Base-by-base conservation (phyloP, 2,113 vertebrate species). In the Melanotaenia duboulayi region DNA sequence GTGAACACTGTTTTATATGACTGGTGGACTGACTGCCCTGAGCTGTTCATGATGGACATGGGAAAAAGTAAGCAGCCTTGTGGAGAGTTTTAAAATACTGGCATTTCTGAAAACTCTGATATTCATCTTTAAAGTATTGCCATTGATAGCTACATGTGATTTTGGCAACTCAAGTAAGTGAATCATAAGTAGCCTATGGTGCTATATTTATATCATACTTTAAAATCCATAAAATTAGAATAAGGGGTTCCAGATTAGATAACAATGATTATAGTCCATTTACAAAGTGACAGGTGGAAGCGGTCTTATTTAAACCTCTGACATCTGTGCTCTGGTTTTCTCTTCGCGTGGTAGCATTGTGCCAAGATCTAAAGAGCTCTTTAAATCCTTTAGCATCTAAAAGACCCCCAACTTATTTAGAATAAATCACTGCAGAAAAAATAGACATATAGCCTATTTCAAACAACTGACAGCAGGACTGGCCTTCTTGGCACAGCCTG, bases 241-340 rank as follows among this genome's bases (percentile, higher is more conserved):
- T 14, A 17, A 44, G 7, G 9, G 35, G 22, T 40, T 56, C 11
- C 22, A 39, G 22, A 51, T 22, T 50, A 14, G 12, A 4, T 50
- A 9, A 35, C 19, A 35, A 12, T 35, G n/a, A 65, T n/a, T 22
- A 51, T n/a, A 35, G 32, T 35, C 1, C 48, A 42, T 3, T 39
- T 65, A n/a, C 37, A 2, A 22, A 40, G 7, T 42, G 50, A 44
- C 64, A 25, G 23, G 37, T 55, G 35, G 20, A 17, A 42, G 23
- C 12, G 12, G 10, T 62, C 11, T 25, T 46, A 61, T 46, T 52
- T 40, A 65, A 65, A 54, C 20, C 48, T 52, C 63, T 52, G 32
- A 39, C 32, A 22, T 65, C n/a, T 40, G 46, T 35, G 46, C 22
- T 28, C 28, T 35, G 12, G 16, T 46, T 10, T 23, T 40, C 37